Conservation (phyloP, 2,113 vertebrate species). For the Geococcyx californianus region DNA sequence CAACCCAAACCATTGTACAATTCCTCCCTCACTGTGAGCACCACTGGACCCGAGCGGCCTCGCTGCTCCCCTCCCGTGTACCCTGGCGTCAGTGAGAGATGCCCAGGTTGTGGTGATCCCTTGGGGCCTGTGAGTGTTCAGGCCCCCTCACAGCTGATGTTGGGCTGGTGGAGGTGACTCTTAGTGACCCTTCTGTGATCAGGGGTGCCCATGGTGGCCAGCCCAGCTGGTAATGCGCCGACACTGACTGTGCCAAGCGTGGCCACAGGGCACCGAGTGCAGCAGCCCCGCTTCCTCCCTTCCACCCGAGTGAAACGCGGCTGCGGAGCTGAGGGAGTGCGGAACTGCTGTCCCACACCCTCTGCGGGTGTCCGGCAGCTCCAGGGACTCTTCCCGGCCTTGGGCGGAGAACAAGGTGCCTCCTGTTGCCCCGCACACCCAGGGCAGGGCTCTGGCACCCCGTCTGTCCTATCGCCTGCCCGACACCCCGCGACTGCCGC, state of each 20-base stretch:
- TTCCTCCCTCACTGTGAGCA: too few species aligned
- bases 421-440: neutral
- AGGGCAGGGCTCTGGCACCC: neutral
- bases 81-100: neutral
- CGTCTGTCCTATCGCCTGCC: neutral
- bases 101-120: neutral
- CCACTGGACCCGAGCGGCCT: too few species aligned
- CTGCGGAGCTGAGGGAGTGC: neutral
- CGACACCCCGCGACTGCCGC: neutral
- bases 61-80: neutral
- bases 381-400: neutral
- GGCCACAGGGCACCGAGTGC: neutral
- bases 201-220: neutral
- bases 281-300: neutral
- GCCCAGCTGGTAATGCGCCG: neutral
- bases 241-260: neutral
- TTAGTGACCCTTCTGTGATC: neutral
- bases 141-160: neutral
- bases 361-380: fast-evolving
- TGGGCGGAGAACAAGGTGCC: neutral
- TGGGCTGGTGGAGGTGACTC: neutral
- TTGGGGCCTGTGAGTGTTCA: neutral
- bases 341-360: neutral
- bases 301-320: neutral
- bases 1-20: too few species aligned